Conservation (phyloP, 2,797 vertebrate species). For the Echiichthys vipera region DNA sequence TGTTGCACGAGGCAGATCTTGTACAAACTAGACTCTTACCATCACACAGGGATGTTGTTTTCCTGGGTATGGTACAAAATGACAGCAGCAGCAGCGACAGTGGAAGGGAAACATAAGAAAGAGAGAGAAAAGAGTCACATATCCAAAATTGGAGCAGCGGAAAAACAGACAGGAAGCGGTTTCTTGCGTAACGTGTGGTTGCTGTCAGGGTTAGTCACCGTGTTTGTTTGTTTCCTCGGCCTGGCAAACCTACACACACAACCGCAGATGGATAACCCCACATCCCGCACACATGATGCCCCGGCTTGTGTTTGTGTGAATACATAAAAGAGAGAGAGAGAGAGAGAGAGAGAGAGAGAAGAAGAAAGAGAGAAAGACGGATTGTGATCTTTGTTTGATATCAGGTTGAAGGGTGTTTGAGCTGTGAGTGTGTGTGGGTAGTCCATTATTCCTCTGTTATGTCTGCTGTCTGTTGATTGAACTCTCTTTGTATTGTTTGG, state of each 20-base stretch:
- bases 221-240: slow-evolving; percentile 19
- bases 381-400: slow-evolving; percentile 15
- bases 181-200: slow-evolving; percentile 6
- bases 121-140: background rate
- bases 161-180: background rate
- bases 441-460: slow-evolving; percentile 9
- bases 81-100: background rate
- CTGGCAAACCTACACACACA: slow-evolving; percentile 19
- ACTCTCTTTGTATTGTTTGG: too few relatives aligned
- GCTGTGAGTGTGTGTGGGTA: background rate
- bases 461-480: background rate
- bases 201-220: slow-evolving; percentile 25
- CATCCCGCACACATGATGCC: slow-evolving; percentile 24
- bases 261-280: slow-evolving; percentile 25
- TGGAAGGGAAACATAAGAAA: background rate
- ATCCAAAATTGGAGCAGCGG: background rate
- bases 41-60: background rate
- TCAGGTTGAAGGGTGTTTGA: background rate
- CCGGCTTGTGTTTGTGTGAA: background rate
- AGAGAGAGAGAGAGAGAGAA: background rate
- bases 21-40: background rate
- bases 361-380: background rate
- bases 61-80: background rate
- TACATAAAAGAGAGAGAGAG: too few relatives aligned
- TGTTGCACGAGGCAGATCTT: too few relatives aligned